These are phyloP conservation scores for Platynereis dumerilii DNA, from an alignment of 2,888 invertebrate genomes.

Conservation along the genomic window DNA sequence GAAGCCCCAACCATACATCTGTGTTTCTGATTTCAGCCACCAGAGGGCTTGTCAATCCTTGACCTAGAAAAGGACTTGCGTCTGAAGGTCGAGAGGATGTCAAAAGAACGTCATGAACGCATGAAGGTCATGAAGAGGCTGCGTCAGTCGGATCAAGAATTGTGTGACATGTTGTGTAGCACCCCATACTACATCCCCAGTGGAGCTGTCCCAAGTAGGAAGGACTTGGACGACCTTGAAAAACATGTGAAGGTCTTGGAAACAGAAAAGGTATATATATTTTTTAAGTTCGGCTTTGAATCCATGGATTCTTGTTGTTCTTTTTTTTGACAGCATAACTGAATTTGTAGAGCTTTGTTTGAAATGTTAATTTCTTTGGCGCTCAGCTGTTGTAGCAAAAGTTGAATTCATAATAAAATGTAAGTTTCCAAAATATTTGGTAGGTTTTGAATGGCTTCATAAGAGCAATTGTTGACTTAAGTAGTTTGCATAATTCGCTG, in stretches of 20 bases:
- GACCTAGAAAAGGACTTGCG: background rate
- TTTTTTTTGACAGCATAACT: too few species aligned
- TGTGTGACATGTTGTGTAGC: conserved; percentile 55
- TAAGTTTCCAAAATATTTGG: too few species aligned
- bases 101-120: conserved; percentile 1
- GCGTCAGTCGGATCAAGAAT: conserved; percentile 47
- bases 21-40: background rate
- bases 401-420: too few species aligned
- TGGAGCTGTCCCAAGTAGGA: conserved; percentile 49
- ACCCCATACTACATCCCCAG: conserved; percentile 59
- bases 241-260: conserved; percentile 54
- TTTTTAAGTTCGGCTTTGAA: too few species aligned
- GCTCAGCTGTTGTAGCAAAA: too few species aligned
- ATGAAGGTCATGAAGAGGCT: conserved; percentile 49
- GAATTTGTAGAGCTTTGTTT: too few species aligned
- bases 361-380: too few species aligned
- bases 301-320: too few species aligned
- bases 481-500: too few species aligned
- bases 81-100: background rate
- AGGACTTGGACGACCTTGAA: conserved; percentile 55
- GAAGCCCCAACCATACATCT: too few species aligned
- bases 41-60: background rate
- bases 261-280: conserved; percentile 56
- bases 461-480: too few species aligned
- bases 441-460: too few species aligned